phyloP scores from a whole-genome alignment of 2,888 invertebrate species.

The Phragmatobia fuliginosa region DNA sequence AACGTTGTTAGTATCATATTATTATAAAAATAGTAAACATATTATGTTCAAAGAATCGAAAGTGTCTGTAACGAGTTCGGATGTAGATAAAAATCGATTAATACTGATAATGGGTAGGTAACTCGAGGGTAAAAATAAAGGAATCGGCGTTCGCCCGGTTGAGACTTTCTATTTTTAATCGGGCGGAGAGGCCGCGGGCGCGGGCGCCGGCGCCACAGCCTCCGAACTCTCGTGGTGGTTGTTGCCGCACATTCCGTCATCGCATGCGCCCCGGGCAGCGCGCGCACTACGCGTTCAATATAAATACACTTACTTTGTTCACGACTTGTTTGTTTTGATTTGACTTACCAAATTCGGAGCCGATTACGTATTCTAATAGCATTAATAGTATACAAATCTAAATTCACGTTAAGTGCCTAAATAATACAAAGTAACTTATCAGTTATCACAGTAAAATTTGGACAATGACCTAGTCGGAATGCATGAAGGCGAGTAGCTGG shows the following conservation, averaged over 20 bases:
- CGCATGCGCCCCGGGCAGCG: slow-evolving; percentile 80
- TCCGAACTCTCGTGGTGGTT: slow-evolving; percentile 72
- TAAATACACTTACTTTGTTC: slow-evolving; percentile 49
- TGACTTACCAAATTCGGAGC: slow-evolving; percentile 33
- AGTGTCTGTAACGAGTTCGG: slow-evolving; percentile 66
- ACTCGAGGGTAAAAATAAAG: slow-evolving; percentile 81
- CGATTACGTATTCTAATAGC: slow-evolving; percentile 27
- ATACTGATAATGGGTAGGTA: slow-evolving; percentile 73
- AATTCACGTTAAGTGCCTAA: slow-evolving; percentile 29
- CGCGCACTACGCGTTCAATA: slow-evolving; percentile 65
- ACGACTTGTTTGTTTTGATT: slow-evolving; percentile 63
- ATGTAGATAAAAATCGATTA: slow-evolving; percentile 70
- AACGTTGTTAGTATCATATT: slow-evolving; percentile 13
- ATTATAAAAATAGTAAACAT: slow-evolving; percentile 37
- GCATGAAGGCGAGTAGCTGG: slow-evolving; percentile 71
- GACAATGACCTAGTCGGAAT: slow-evolving; percentile 79
- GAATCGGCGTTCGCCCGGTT: slow-evolving; percentile 75
- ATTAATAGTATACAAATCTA: slow-evolving; percentile 31
- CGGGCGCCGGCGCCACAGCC: slow-evolving; percentile 78
- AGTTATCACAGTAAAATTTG: slow-evolving; percentile 56
- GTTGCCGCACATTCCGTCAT: slow-evolving; percentile 80
- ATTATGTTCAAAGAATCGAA: slow-evolving; percentile 59
- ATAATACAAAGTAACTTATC: slow-evolving; percentile 21
- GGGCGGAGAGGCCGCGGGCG: slow-evolving; percentile 79
- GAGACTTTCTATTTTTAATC: slow-evolving; percentile 85